Evolutionary conservation across 2,113 vertebrate genomes (phyloP), one percentile per base, ranked within the genome.

Genomic region (Romanogobio albipinnatus): DNA sequence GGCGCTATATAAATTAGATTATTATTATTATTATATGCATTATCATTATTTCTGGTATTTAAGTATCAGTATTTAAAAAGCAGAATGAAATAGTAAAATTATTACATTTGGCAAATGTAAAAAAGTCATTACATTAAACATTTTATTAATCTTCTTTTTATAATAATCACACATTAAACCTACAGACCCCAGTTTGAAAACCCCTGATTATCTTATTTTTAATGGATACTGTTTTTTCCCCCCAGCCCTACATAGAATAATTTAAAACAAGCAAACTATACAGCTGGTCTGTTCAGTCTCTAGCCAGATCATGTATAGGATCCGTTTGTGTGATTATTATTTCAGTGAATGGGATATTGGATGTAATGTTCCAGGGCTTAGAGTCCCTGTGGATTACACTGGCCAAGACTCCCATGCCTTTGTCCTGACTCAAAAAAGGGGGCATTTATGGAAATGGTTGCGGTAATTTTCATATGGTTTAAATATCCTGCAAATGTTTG

Each of bases 401-500:
- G 49, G 13, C 29, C 9, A 58, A 11, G 26, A 77, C 33, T 58
- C 26, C 29, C 49, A 24, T 43, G 11, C 22, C 19, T 39, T 59
- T 39, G 6, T 66, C 1, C 43, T 13, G 43, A 62, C 22, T 45
- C 7, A 24, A n/a, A 79, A 79, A 62, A 62, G 10, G 45, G 2
- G 0, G 10, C 47, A 39, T 76, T 77, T 56, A 58, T 22, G 51
- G 29, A 58, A 79, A 26, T 58, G 10, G 58, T 80, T 80, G 77
- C n/a, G 45, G 14, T 33, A 14, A 66, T 66, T 66, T 81, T 47
- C 39, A 81, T 81, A 33, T 39, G 26, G 29, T 36, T 78, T 5
- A n/a, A 71, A 71, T 71, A 56, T 82, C 47, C 80, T 82, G 66
- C 68, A 66, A 33, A 71, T 82, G 22, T 14, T 24, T 71, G 49